A percentile compares a stretch with the other conserved stretches of the same genome.
phyloP scores from a whole-genome alignment of 2,888 invertebrate genomes.

The Achlya flavicornis region DNA sequence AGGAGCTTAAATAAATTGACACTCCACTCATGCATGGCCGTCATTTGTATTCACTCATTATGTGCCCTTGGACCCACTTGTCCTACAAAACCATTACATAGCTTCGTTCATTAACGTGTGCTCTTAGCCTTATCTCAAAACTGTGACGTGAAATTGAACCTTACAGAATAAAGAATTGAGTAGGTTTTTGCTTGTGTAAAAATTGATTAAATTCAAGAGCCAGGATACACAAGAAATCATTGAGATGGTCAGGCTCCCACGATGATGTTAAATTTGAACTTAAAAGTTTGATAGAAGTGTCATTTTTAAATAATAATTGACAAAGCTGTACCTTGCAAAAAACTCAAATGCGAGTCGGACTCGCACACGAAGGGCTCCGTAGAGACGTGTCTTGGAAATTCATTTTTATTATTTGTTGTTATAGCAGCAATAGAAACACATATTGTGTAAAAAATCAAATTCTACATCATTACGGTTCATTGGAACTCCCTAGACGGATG shows the following conservation, averaged over 20 bases:
- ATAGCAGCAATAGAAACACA: too few relatives aligned
- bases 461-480: too few relatives aligned
- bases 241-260: slow-evolving; percentile 77
- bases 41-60: slow-evolving; percentile 14
- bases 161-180: rapidly evolving
- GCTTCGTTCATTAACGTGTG: slow-evolving; percentile 48
- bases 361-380: too few relatives aligned
- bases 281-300: slow-evolving; percentile 27
- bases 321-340: too few relatives aligned
- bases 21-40: slow-evolving; percentile 27
- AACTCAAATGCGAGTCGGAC: too few relatives aligned
- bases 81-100: slow-evolving; percentile 15
- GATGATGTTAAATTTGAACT: slow-evolving; percentile 43
- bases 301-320: background rate
- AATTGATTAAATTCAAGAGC: slow-evolving; percentile 32
- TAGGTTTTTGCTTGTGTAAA: slow-evolving; percentile 17
- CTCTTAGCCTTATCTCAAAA: slow-evolving; percentile 19
- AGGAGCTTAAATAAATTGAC: slow-evolving; percentile 45
- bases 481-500: too few relatives aligned
- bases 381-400: too few relatives aligned
- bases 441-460: too few relatives aligned
- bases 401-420: too few relatives aligned
- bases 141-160: slow-evolving; percentile 9
- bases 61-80: background rate
- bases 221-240: slow-evolving; percentile 58